Evolutionary conservation across 2,888 invertebrate genomes (phyloP), one percentile per base, ranked within the genome.

Genomic region (Drosophila bunnanda): DNA sequence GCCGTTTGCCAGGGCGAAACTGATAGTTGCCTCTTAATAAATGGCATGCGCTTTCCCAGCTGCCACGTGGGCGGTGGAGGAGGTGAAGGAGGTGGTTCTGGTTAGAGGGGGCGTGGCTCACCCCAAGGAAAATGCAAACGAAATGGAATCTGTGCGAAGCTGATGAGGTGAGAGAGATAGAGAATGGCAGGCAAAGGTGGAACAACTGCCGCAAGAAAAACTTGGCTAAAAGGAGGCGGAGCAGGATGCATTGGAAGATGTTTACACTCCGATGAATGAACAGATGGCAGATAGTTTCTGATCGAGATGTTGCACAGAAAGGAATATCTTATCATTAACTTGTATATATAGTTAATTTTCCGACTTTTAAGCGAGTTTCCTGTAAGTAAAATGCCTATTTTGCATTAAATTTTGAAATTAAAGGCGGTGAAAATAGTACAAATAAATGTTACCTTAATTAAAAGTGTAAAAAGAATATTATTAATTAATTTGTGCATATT

Each of bases 21-120:
- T 87, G 89, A 84, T 89, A 89, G 83, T 81, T 80, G 69, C 55
- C 61, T 78, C 73, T 89, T 83, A 83, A 83, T 83, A 83, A 83
- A 83, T 83, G 87, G 84, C 70, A 68, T 50, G 46, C 44, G 76
- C 46, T 73, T 69, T 59, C 57, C 69, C 68, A 48, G 57, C 39
- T 46, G 52, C 34, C 73, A 46, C 13, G 38, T 50, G 48, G 50
- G 39, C 9, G 20, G 30, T 25, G 48, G 32, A 4, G 15, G 34
- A 25, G 32, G 12, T 10, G 10, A 32, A 41, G 55, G 32, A 28
- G 39, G 34, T 4, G 38, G 39, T 39, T 17, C 39, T 38, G n/a
- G n/a, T 17, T 2, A 7, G n/a, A 8, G 20, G 48, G 13, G 28
- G 41, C 41, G 60, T 30, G 57, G 43, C 2, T 28, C 50, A 53